A percentile compares a stretch with the other conserved stretches of the same genome.
Conservation (phyloP, 2,888 invertebrate genomes). For the Heliconius hortense region DNA sequence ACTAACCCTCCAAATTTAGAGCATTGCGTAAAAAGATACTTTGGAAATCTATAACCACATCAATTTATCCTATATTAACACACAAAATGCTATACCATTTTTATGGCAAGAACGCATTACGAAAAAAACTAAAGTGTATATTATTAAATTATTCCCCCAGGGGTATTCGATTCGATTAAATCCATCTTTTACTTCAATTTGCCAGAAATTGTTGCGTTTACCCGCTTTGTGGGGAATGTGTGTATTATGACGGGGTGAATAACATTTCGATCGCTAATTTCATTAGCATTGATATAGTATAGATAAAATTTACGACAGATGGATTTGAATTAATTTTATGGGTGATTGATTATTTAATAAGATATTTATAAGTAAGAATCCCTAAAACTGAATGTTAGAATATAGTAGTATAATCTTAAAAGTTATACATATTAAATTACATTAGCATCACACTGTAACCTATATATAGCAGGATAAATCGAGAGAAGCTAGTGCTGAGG, state of each 20-base stretch:
- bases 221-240: slow-evolving; percentile 45
- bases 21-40: background rate
- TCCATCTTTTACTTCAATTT: slow-evolving; percentile 65
- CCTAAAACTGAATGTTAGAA: no score
- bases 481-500: no score
- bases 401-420: no score
- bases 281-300: slow-evolving; percentile 45
- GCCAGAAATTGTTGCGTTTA: slow-evolving; percentile 45
- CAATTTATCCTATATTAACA: slow-evolving; percentile 1
- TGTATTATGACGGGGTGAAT: slow-evolving; percentile 56
- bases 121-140: slow-evolving; percentile 63
- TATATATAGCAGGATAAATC: no score
- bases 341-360: slow-evolving; percentile 4
- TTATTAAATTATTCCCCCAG: slow-evolving; percentile 65
- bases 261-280: slow-evolving; percentile 48
- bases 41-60: background rate
- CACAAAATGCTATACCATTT: slow-evolving; percentile 2
- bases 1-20: background rate
- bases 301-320: slow-evolving; percentile 9
- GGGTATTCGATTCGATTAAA: slow-evolving; percentile 67
- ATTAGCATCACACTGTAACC: no score
- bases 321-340: slow-evolving; percentile 4
- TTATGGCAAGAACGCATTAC: slow-evolving; percentile 36
- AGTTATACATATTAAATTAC: no score
- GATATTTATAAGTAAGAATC: background rate